Percentiles rank a stretch among this genome's conserved stretches.
These are phyloP conservation scores for Hyles euphorbiae DNA, from an alignment of 1,140 invertebrate genomes.

Conservation along the genomic window DNA sequence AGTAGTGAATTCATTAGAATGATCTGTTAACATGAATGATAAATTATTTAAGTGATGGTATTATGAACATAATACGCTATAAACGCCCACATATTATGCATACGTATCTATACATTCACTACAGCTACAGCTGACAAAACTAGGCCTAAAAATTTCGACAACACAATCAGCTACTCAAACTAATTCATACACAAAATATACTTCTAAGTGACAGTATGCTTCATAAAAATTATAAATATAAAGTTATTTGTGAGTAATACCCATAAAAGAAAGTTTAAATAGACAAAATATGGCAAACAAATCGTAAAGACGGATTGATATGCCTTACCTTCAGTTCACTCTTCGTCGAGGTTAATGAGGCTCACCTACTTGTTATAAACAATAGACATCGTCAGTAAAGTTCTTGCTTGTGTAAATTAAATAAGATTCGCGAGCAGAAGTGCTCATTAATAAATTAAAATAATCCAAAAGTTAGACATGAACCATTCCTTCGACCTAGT, in stretches of 20 bases:
- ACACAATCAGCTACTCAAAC: slow-evolving; percentile 2
- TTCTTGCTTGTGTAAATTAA: slow-evolving; percentile 23
- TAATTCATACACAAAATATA: slow-evolving; percentile 2
- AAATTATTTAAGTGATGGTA: neutral
- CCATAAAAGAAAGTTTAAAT: slow-evolving; percentile 44
- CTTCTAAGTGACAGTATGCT: slow-evolving; percentile 11
- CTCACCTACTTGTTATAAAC: slow-evolving; percentile 29
- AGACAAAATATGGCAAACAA: slow-evolving; percentile 66
- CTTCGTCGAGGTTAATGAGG: slow-evolving; percentile 38
- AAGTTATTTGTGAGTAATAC: slow-evolving; percentile 17
- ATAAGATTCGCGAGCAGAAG: slow-evolving; percentile 19
- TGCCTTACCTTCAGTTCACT: slow-evolving; percentile 47
- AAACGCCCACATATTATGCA: slow-evolving; percentile 16
- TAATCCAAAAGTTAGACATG: slow-evolving; percentile 43
- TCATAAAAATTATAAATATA: slow-evolving; percentile 10
- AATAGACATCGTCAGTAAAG: slow-evolving; percentile 39
- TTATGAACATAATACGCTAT: neutral
- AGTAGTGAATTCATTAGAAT: neutral
- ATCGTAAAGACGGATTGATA: slow-evolving; percentile 33
- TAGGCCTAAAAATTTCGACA: slow-evolving; percentile 19
- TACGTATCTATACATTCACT: slow-evolving; percentile 26
- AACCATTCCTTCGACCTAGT: slow-evolving; percentile 60
- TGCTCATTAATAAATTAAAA: slow-evolving; percentile 25
- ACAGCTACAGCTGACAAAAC: slow-evolving; percentile 22
- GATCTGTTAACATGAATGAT: neutral